phyloP scores from a whole-genome alignment of 1,140 invertebrate genomes.

The Mamestra configurata region DNA sequence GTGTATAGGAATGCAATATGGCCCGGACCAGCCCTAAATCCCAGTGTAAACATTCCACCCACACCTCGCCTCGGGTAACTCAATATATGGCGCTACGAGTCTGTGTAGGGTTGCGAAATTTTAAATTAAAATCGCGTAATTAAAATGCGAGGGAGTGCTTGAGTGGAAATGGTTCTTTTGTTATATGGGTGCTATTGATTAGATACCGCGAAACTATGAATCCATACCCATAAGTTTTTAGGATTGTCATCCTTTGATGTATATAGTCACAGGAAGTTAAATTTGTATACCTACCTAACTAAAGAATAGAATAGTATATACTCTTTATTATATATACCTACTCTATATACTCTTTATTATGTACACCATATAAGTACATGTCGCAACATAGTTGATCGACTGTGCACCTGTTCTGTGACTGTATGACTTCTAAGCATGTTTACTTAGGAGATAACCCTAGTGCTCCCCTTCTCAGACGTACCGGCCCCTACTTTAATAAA shows the following conservation, averaged over 20 bases:
- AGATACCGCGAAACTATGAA: too few species aligned
- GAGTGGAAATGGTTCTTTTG: background rate
- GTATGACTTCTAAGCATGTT: conserved; percentile 2
- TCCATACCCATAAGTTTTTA: too few species aligned
- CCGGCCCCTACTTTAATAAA: conserved; percentile 85
- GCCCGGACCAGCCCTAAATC: conserved; percentile 74
- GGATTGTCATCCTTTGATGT: too few species aligned
- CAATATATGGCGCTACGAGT: conserved; percentile 69
- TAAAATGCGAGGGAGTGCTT: too few species aligned
- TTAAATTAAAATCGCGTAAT: conserved; percentile 19
- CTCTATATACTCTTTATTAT: too few species aligned
- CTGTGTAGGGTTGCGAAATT: conserved; percentile 68
- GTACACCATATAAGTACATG: too few species aligned
- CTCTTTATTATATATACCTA: too few species aligned
- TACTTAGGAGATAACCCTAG: conserved; percentile 73
- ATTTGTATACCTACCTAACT: too few species aligned
- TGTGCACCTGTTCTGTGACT: background rate
- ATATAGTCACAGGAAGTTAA: too few species aligned
- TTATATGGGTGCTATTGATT: too few species aligned
- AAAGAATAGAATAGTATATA: too few species aligned
- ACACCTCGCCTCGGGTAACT: conserved; percentile 74
- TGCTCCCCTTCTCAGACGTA: conserved; percentile 68
- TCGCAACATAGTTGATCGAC: background rate
- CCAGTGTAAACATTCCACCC: conserved; percentile 82
- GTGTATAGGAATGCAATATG: conserved; percentile 82